A percentile compares a stretch with the other conserved stretches of the same genome.
These are phyloP conservation scores for Cephus spinipes DNA, from an alignment of 2,888 invertebrate species.

Conservation along the genomic window DNA sequence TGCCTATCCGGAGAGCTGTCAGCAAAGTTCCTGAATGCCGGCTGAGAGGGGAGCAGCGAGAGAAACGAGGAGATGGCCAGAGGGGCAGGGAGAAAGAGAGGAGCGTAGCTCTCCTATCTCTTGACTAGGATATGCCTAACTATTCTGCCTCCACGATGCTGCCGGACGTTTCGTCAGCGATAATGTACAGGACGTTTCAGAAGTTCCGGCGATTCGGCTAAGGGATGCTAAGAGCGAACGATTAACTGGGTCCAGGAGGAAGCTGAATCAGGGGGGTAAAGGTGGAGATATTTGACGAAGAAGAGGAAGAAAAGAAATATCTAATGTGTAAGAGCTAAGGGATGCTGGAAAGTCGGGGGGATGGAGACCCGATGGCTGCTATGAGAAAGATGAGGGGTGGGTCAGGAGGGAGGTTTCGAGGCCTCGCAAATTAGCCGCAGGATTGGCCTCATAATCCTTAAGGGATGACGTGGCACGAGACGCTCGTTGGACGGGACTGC, in stretches of 20 bases:
- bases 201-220: conserved; percentile 1
- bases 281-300: background rate
- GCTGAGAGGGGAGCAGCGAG: conserved; percentile 33
- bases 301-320: background rate
- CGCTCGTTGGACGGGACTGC: conserved; percentile 35
- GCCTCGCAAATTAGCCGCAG: conserved; percentile 64
- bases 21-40: conserved; percentile 66
- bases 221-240: background rate
- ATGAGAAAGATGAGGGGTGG: background rate
- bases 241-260: conserved; percentile 21
- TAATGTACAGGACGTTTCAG: conserved; percentile 44
- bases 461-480: conserved; percentile 45
- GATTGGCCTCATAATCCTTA: conserved; percentile 64
- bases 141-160: conserved; percentile 58
- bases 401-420: background rate
- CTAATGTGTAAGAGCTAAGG: background rate
- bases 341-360: background rate
- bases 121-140: conserved; percentile 63
- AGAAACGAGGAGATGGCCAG: conserved; percentile 3
- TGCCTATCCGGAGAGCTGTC: conserved; percentile 66
- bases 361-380: background rate
- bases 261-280: conserved; percentile 17
- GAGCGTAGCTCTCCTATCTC: conserved; percentile 50
- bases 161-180: conserved; percentile 62
- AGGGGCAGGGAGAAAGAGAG: conserved; percentile 15